phyloP scores from a whole-genome alignment of 2,113 vertebrate genomes.

The Axis porcinus region DNA sequence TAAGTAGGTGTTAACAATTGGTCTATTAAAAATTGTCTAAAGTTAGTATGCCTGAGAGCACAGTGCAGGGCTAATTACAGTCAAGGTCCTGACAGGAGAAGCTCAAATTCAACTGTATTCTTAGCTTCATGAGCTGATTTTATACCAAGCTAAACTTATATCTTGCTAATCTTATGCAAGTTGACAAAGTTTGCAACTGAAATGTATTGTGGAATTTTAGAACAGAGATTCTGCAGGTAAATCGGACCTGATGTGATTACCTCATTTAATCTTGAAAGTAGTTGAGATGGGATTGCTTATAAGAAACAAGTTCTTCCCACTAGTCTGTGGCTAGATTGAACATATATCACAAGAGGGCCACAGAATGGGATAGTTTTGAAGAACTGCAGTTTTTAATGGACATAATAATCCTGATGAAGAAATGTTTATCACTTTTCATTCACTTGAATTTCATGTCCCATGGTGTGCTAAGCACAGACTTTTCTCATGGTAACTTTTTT shows the following conservation, averaged over 20 bases:
- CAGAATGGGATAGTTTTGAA: not conserved
- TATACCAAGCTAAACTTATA: not conserved
- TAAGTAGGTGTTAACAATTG: not conserved
- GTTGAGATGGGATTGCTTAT: not conserved
- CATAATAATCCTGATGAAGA: not conserved
- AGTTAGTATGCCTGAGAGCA: not conserved
- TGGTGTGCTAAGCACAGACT: not conserved
- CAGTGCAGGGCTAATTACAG: not conserved
- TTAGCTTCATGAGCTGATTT: not conserved
- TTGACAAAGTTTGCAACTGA: not conserved
- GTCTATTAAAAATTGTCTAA: not conserved
- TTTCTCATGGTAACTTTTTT: not conserved
- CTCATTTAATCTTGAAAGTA: not conserved
- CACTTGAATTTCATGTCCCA: not conserved
- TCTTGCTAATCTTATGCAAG: not conserved
- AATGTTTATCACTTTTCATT: not conserved
- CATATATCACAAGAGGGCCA: not conserved
- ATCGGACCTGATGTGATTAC: not conserved
- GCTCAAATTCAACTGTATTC: not conserved
- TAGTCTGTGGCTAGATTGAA: not conserved
- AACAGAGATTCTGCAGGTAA: not conserved
- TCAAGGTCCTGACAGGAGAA: not conserved
- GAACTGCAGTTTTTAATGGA: not conserved
- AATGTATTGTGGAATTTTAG: not conserved
- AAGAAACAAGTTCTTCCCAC: not conserved